Conservation (phyloP, 2,797 vertebrate species). For the Sebastolobus alascanus region DNA sequence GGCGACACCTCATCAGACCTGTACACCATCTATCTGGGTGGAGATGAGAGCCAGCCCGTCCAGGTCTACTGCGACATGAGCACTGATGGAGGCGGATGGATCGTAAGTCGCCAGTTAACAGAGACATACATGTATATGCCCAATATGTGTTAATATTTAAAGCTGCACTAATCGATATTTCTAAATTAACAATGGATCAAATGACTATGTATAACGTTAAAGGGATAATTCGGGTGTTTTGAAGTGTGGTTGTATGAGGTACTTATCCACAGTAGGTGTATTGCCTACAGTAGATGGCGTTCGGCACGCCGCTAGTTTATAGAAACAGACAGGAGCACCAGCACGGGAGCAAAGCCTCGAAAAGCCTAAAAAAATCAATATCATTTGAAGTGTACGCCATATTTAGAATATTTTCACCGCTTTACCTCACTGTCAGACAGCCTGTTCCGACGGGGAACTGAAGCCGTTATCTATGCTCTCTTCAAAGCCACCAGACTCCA, state of each 20-base stretch:
- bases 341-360: background rate
- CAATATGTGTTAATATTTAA: background rate
- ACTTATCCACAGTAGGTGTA: background rate
- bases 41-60: slow-evolving; percentile 89
- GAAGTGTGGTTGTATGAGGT: background rate
- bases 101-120: slow-evolving; percentile 85
- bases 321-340: background rate
- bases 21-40: slow-evolving; percentile 91
- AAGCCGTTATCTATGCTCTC: no score
- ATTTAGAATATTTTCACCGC: no score
- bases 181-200: no score
- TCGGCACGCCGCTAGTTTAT: background rate
- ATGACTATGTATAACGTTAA: background rate
- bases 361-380: no score
- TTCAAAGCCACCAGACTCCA: no score
- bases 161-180: background rate
- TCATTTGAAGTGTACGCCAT: no score
- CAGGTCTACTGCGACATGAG: slow-evolving; percentile 96
- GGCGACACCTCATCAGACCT: slow-evolving; percentile 91
- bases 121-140: background rate
- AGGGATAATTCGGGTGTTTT: background rate
- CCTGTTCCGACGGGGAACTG: no score
- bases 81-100: slow-evolving; percentile 96
- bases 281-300: background rate
- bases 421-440: no score